Conservation (phyloP, 2,888 invertebrate species). For the Harpalus rubripes region DNA sequence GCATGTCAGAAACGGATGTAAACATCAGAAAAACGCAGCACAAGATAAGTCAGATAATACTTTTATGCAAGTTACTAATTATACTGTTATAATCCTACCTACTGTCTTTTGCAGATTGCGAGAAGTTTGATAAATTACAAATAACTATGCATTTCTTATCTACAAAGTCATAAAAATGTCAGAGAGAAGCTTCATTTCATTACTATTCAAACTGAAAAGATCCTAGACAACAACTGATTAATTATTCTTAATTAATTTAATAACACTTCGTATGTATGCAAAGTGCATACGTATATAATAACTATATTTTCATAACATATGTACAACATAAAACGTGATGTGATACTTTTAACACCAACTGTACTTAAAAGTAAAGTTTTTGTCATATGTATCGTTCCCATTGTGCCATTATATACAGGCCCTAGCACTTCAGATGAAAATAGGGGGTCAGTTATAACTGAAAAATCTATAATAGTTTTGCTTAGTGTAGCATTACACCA, state of each 20-base stretch:
- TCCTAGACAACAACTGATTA: conserved; percentile 21
- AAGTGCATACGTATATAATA: neutral
- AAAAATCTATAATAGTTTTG: conserved; percentile 38
- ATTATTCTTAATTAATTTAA: conserved; percentile 33
- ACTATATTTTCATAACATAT: conserved; percentile 18
- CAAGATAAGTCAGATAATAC: conserved; percentile 35
- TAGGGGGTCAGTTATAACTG: conserved; percentile 25
- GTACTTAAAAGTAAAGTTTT: conserved; percentile 34
- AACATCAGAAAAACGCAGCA: conserved; percentile 52
- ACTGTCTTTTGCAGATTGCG: conserved; percentile 40
- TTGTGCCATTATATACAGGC: conserved; percentile 31
- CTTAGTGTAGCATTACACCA: neutral
- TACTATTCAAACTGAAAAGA: conserved; percentile 42
- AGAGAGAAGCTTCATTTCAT: conserved; percentile 33
- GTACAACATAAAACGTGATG: neutral
- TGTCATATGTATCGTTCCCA: conserved; percentile 46
- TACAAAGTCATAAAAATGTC: conserved; percentile 32
- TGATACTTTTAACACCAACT: conserved; percentile 19
- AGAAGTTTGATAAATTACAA: conserved; percentile 47
- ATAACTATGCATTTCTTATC: conserved; percentile 40
- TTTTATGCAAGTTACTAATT: conserved; percentile 54
- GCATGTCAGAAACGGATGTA: conserved; percentile 59
- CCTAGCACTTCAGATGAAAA: conserved; percentile 32
- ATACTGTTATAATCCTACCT: conserved; percentile 45
- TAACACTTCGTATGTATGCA: conserved; percentile 18